These are phyloP conservation scores for Ctenosaura bakeri DNA, from an alignment of 2,797 vertebrate genomes.

Conservation along the genomic window DNA sequence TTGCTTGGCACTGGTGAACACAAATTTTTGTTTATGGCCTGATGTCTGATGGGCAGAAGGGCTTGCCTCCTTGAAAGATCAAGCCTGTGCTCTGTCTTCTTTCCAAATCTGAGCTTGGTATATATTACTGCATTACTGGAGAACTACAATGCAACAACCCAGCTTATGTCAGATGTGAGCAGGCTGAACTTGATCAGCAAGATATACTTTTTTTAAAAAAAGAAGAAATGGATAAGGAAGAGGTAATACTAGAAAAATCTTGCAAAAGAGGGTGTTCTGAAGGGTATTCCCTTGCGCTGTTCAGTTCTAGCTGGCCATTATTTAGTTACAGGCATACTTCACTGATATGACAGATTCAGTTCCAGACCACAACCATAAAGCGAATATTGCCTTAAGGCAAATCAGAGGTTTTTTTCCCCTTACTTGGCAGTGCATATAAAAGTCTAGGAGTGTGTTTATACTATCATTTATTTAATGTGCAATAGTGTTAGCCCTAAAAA, in stretches of 20 bases:
- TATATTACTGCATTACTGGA: constrained; percentile 24
- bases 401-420: too few relatives aligned
- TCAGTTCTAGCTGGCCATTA: neutral
- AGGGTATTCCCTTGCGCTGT: neutral
- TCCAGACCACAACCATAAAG: too few relatives aligned
- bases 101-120: constrained; percentile 52
- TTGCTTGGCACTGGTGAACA: neutral
- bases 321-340: neutral
- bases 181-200: constrained; percentile 11
- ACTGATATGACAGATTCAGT: neutral
- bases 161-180: constrained; percentile 19
- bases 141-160: constrained; percentile 13
- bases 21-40: fast-evolving
- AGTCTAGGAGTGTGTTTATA: too few relatives aligned
- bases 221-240: neutral
- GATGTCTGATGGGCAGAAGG: neutral
- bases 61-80: constrained; percentile 40
- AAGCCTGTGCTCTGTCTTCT: constrained; percentile 13
- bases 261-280: neutral
- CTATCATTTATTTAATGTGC: too few relatives aligned
- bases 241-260: neutral
- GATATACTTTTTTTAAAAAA: neutral
- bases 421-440: too few relatives aligned
- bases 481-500: too few relatives aligned
- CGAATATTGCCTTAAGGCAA: too few relatives aligned